A percentile compares a stretch with the other conserved stretches of the same genome.
Conservation (phyloP, 2,888 invertebrate species). For the Erebia ligea region DNA sequence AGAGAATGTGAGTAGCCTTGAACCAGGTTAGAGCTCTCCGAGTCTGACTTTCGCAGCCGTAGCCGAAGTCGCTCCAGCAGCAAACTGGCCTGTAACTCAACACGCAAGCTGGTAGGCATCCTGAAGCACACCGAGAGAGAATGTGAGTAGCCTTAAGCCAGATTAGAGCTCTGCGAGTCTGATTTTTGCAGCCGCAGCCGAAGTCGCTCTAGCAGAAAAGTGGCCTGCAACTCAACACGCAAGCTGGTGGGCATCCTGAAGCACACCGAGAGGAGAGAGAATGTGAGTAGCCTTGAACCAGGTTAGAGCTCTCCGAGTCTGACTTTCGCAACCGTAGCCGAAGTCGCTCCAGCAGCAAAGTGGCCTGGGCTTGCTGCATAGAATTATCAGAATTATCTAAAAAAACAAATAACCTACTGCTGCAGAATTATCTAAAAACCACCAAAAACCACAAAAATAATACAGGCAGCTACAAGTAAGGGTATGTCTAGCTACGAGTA, state of each 20-base stretch:
- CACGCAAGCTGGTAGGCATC: constrained; percentile 56
- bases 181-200: too few species aligned
- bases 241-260: constrained; percentile 61
- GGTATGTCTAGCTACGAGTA: background rate
- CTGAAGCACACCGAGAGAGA: constrained; percentile 53
- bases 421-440: too few species aligned
- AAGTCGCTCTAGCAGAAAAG: background rate
- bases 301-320: background rate
- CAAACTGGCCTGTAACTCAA: constrained; percentile 29
- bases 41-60: constrained; percentile 23
- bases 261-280: constrained; percentile 48
- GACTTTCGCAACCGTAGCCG: constrained; percentile 23
- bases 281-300: too few species aligned
- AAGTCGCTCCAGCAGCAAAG: constrained; percentile 32
- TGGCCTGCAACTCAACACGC: constrained; percentile 37
- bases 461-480: background rate
- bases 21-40: background rate
- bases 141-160: too few species aligned
- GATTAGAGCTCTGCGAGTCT: background rate
- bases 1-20: constrained; percentile 6
- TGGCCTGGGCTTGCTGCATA: constrained; percentile 54
- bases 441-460: constrained; percentile 10
- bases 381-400: too few species aligned
- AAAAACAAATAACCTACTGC: too few species aligned
- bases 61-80: constrained; percentile 27